Base-by-base conservation (phyloP, 2,113 vertebrate species). In the Gymnobelideus leadbeateri region DNA sequence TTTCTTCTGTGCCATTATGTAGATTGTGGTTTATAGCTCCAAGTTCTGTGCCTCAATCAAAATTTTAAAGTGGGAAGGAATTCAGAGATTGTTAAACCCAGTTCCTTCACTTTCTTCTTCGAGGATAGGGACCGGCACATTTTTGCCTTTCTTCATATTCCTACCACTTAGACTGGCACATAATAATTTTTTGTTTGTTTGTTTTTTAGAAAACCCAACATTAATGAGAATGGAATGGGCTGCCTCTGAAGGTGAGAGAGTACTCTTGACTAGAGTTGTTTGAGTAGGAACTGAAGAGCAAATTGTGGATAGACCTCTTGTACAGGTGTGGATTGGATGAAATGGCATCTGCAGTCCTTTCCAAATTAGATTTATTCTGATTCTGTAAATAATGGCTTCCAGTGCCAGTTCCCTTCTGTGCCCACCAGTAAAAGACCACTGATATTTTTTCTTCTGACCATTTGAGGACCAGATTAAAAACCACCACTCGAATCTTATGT, bases 401-500 rank as follows among this genome's bases (percentile, higher is more conserved):
- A 77, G 14, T 77, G 37, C n/a, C n/a, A 19, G 5, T 77, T 77
- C 61, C 68, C n/a, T 84, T 84, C 37, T 84, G 37, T 21, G 19
- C 37, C 68, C 19, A 43, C 68, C 68, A 84, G 37, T 94, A 90
- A 37, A 55, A 68, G 43, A 94, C 55, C 7, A 95, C 23, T 50
- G 61, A 68, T 68, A 19, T 37, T 95, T 92, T 95, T 43, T 51
- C 46, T 91, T 94, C 89, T 94, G 8, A 53, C 46, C n/a, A 9
- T 68, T 55, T 57, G 51, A 51, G 49, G 0, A 46, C 49, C 51
- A 55, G 91, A 89, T 68, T 37, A 12, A 96, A 92, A 93, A 50
- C 24, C 4, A 43, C 5, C 57, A 52, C 91, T 93, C 94, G 91
- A 93, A 95, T 92, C 43, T 94, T 96, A 55, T 92, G 10, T 26